Percentiles rank a stretch among this genome's conserved stretches.
These are phyloP conservation scores for Epistrophe grossulariae DNA, from an alignment of 2,888 invertebrate species.

Conservation along the genomic window DNA sequence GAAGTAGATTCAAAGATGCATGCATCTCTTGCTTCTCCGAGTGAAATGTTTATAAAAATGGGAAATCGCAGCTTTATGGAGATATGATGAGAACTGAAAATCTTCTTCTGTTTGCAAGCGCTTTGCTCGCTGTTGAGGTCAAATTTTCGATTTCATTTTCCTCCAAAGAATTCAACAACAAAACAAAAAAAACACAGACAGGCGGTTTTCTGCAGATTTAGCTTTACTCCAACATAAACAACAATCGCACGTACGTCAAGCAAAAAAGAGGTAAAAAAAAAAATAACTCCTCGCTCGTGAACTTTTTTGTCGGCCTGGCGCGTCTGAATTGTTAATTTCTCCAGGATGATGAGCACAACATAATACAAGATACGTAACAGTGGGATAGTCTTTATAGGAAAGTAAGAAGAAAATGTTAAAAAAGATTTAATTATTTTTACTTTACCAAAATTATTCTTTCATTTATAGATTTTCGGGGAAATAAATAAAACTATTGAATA, in stretches of 20 bases:
- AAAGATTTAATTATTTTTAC: not conserved
- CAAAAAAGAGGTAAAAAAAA: not conserved
- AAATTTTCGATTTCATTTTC: conserved; percentile 77
- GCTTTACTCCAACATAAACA: conserved; percentile 37
- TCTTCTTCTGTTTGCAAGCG: not conserved
- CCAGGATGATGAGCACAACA: conserved; percentile 65
- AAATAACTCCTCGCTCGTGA: conserved; percentile 51
- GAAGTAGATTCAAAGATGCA: conserved; percentile 8
- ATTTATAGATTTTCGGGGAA: too few relatives aligned
- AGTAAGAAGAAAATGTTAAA: not conserved
- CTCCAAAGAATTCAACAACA: conserved; percentile 45
- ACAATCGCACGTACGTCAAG: conserved; percentile 24
- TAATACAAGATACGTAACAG: not conserved
- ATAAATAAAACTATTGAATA: too few relatives aligned
- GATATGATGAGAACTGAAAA: conserved; percentile 54
- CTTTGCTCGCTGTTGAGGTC: conserved; percentile 61
- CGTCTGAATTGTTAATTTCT: conserved; percentile 58
- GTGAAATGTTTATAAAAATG: conserved; percentile 19
- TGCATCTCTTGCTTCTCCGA: conserved; percentile 19
- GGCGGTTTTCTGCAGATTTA: not conserved
- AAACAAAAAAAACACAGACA: not conserved
- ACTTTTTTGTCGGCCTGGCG: conserved; percentile 36
- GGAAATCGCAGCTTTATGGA: not conserved
- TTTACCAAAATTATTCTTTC: too few relatives aligned
- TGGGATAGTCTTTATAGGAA: not conserved